Base-by-base conservation (phyloP, 30 jellyfish, hydroid and myxozoan species). In the Aurelia sp. region DNA sequence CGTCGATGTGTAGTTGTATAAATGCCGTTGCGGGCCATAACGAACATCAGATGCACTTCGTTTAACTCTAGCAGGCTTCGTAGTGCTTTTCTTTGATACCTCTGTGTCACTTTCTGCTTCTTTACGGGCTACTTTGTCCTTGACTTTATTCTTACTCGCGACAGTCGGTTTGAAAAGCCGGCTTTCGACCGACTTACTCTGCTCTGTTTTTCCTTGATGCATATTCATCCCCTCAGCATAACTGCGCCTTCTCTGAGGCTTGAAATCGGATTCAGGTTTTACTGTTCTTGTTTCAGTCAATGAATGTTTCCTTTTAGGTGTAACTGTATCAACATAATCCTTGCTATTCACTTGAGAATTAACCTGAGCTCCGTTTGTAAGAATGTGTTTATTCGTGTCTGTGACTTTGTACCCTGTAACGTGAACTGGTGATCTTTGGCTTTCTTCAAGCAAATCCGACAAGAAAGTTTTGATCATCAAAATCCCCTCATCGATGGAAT, bases 141-240 rank as follows among this genome's bases (percentile, higher is more conserved):
- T 92, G 55, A 35, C 76, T 68, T 92, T 92, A 47, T 75, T 68
- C 24, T 65, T 92, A 73, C 97, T 86, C 27, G 98, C 75, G 1
- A 91, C 95, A 24, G 98, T 92, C 9, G 96, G 87, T 82, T 84
- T 96, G 53, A 92, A 81, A 31, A 92, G 81, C 64, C 98, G 74
- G 77, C 96, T 84, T n/a, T 33, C 77, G 8, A 10, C 69, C 17
- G 88, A n/a, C 15, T 72, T 61, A 30, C 81, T 21, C 15, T 84
- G 76, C 16, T 24, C 19, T 22, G 48, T 33, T 33, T 9, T 50
- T 18, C 74, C 13, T 62, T 73, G 74, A 27, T 41, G 31, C 74
- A 41, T 72, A 63, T 40, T 67, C 82, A 72, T 63, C 38, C 93
- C 93, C 58, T 84, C 93, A 19, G 93, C 87, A 63, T 35, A 70